These are phyloP conservation scores for Neodiprion pinetum DNA, from an alignment of 1,140 invertebrate genomes.

Conservation along the genomic window DNA sequence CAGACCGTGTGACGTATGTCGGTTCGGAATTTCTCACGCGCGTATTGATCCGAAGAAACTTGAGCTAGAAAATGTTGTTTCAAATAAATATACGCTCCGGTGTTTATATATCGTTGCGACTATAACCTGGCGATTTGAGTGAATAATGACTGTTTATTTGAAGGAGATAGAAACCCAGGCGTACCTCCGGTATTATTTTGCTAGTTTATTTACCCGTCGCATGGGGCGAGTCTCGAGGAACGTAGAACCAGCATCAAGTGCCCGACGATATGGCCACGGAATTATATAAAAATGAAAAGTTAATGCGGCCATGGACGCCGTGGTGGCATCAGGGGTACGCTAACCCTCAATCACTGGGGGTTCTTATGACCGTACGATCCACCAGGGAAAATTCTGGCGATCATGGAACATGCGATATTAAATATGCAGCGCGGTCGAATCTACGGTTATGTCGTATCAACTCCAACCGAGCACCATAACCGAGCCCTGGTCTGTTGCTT, in stretches of 20 bases:
- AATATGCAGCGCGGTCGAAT: constrained; percentile 60
- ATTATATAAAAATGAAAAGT: constrained; percentile 63
- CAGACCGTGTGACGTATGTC: no score
- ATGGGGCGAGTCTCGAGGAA: not conserved
- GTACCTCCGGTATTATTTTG: not conserved
- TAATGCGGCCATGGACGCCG: constrained; percentile 46
- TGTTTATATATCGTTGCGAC: not conserved
- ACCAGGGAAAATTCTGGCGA: constrained; percentile 59
- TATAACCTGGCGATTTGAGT: not conserved
- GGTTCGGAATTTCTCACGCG: no score
- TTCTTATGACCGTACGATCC: constrained; percentile 59
- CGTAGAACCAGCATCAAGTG: not conserved
- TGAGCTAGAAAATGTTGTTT: no score
- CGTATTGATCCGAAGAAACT: no score
- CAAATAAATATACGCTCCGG: no score
- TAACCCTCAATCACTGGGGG: constrained; percentile 62
- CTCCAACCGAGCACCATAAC: not conserved
- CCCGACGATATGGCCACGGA: constrained; percentile 36
- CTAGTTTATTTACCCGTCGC: not conserved
- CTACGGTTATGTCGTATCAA: constrained; percentile 57
- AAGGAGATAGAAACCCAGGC: not conserved
- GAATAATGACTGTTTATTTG: not conserved
- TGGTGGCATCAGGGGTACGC: constrained; percentile 46
- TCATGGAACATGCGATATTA: constrained; percentile 58
- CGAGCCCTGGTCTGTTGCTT: not conserved